Conservation (phyloP, 2,113 vertebrate species). For the Petrocephalus zakoni region DNA sequence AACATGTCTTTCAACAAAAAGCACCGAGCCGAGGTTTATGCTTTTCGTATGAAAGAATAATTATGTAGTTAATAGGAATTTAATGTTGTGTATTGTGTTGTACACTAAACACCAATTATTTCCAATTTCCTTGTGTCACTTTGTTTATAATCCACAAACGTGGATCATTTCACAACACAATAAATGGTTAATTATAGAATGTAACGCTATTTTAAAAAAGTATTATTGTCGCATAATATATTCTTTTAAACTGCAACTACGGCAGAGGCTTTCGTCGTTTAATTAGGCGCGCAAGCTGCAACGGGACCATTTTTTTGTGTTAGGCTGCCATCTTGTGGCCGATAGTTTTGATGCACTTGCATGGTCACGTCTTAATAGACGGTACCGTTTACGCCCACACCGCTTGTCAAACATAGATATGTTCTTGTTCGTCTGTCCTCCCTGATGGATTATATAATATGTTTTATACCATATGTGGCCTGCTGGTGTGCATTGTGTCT, state of each 20-base stretch:
- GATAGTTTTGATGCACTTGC: neutral
- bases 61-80: constrained; percentile 15
- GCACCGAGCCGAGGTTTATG: neutral
- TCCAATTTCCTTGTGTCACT: neutral
- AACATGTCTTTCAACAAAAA: constrained; percentile 25
- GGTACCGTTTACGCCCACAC: neutral
- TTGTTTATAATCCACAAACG: neutral
- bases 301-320: neutral
- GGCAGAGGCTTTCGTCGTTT: neutral
- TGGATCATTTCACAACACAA: neutral
- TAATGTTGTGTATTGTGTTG: neutral
- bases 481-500: neutral
- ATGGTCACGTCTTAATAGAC: neutral
- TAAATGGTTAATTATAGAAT: neutral
- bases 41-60: constrained; percentile 6
- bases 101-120: neutral
- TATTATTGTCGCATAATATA: neutral
- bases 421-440: neutral
- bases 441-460: neutral
- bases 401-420: neutral
- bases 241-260: neutral
- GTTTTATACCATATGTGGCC: neutral
- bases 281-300: neutral
- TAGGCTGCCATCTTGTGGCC: constrained; percentile 47
- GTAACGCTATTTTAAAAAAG: neutral